Base-by-base conservation (phyloP, 1,140 invertebrate species). In the Halyomorpha halys region DNA sequence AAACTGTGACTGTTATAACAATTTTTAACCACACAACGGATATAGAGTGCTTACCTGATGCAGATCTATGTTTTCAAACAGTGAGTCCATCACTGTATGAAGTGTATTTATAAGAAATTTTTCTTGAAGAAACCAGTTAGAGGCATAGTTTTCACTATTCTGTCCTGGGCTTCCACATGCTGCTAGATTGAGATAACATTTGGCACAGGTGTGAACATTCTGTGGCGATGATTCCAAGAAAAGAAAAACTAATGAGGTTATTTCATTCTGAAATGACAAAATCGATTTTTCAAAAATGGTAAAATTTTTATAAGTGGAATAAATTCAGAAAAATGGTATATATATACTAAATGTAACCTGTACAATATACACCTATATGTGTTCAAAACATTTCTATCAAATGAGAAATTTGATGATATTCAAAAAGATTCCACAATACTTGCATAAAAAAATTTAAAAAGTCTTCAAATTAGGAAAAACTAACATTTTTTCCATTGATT, bases 51-150 rank as follows among this genome's bases (percentile, higher is more conserved):
- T 39, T 13, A 53, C 49, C 16, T 60, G 25, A 39, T 6, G 8
- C 16, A 39, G 25, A 60, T 34, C 21, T 25, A 60, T 44, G 39
- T 60, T 60, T 44, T 60, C 27, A 18, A 60, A 60, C 27, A 60
- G 59, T 16, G 34, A 18, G 30, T 60, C 44, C 34, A 60, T 34
- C n/a, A 39, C 9, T 19, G 3, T 6, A 44, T 60, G 59, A n/a
- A 60, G n/a, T 16, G 59, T 34, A 60, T 60, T 44, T 44, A 60
- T 13, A n/a, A 60, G 30, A 18, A 60, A 60, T 19, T 23, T 34
- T 39, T 60, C 13, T 21, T 60, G 59, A 16, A 39, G 27, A 11
- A n/a, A 18, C 59, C 59, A 60, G 25, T 25, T 16, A 4, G 30
- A n/a, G 2, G n/a, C 21, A 16, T 60, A 44, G 25, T 60, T 60